Base-by-base conservation (phyloP, 1,140 invertebrate species). In the Dolichoris vasculosae region DNA sequence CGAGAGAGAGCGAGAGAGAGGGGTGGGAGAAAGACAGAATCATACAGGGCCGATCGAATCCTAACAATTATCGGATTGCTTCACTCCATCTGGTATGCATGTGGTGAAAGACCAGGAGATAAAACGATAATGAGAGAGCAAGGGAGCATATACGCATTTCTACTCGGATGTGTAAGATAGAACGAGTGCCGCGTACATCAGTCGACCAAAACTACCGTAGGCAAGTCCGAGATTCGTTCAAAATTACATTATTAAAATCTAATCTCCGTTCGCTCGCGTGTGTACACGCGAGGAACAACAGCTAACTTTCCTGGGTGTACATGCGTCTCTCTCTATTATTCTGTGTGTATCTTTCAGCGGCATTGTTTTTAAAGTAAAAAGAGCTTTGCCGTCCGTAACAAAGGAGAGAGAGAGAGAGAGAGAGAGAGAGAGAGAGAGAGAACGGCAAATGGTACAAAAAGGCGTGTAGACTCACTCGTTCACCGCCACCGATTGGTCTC, bases 241-340 rank as follows among this genome's bases (percentile, higher is more conserved):
- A 90, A 91, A 91, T 91, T 92, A 90, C 91, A 92, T 92, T 92
- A 92, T 92, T 92, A 92, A 92, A 92, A 92, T 92, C 90, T 92
- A 92, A 92, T 92, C 91, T 90, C 89, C 90, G 90, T 89, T 88
- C 86, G 38, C 81, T 76, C 38, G 38, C 35, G 11, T 43, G 77
- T 79, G 17, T 13, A 40, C 35, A 43, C 17, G 20, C 15, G 77
- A 63, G 7, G 20, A 51, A 26, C 9, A 35, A 17, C 32, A 26
- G 23, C 20, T 35, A 80, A 63, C 78, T 64, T 69, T 69, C 3
- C 63, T 67, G 23, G 69, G 13, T 20, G 35, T 17, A 4, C 67
- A 69, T 3, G 30, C 67, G 13, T 13, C 20, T 43, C 32, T 40
- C 11, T 55, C 2, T 77, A 55, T 55, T 51, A 48, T 51, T 77